Conservation (phyloP, 92 coral and sea anemone species). For the Bergia puertoricense region DNA sequence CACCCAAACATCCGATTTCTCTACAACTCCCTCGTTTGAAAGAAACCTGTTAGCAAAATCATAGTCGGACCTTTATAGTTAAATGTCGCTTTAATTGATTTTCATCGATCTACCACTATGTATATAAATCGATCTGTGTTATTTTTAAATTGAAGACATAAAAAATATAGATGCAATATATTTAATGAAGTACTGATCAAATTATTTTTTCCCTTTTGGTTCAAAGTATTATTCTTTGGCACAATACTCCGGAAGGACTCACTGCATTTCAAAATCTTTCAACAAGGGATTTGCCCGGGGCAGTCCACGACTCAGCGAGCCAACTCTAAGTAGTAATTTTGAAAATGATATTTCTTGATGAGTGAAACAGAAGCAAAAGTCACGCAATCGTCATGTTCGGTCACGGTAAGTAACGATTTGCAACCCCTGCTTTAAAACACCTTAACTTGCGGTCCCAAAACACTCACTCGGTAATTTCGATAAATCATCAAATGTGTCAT, state of each 20-base stretch:
- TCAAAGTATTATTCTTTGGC: neutral
- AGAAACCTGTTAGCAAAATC: neutral
- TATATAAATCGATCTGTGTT: neutral
- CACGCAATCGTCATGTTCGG: neutral
- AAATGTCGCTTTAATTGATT: neutral
- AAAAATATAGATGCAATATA: neutral
- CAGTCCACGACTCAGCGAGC: neutral
- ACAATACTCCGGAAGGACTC: neutral
- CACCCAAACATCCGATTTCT: neutral
- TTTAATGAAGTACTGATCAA: neutral
- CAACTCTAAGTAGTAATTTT: too few relatives aligned
- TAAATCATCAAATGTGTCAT: too few relatives aligned
- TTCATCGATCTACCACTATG: neutral
- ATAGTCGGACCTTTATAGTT: neutral
- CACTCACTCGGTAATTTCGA: too few relatives aligned
- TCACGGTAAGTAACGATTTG: too few relatives aligned
- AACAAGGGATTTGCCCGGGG: neutral
- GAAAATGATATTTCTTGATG: too few relatives aligned
- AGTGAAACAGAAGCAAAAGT: neutral
- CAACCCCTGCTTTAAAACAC: too few relatives aligned
- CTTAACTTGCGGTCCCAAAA: too few relatives aligned
- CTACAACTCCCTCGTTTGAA: neutral
- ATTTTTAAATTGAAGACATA: neutral
- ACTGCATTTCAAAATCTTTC: neutral
- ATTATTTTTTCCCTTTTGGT: neutral